Base-by-base conservation (phyloP, 2,888 invertebrate genomes). In the Spodoptera littoralis region DNA sequence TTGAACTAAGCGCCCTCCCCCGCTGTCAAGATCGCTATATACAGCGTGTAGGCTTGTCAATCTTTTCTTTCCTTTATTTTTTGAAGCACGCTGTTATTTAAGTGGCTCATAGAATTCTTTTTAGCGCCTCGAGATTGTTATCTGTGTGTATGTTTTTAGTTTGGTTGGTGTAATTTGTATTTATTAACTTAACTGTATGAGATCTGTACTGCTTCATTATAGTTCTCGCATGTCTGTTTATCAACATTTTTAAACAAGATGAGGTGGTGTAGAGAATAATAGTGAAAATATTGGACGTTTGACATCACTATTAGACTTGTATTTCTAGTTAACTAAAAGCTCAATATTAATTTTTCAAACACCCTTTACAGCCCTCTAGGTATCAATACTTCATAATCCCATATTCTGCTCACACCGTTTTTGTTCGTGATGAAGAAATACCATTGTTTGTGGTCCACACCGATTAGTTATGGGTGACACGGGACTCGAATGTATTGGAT, bases 371-470 rank as follows among this genome's bases (percentile, higher is more conserved):
- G 46, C 72, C 73, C 81, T 83, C 42, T 87, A 84, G 80, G 77
- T 86, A 84, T 79, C 76, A 81, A 85, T 89, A 88, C 88, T 76
- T 79, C 88, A 85, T 90, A 90, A 90, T 91, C 87, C 87, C 86
- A 90, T 90, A 91, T 90, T 90, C 92, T 84, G 89, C 80, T 82
- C 84, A 83, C 84, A 86, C 85, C 84, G 91, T 91, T 92, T 92
- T 91, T 92, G 92, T 93, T 88, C 85, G 86, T 91, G 92, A 92
- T 92, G 90, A 92, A 93, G 92, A 90, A 93, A 92, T 92, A 89
- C 88, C 84, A 92, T 92, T 92, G 92, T 92, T 88, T 88, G 84
- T 80, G 85, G 81, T 75, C 83, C 77, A 76, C 70, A 81, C 75
- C 88, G 90, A 92, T 93, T 91, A 84, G 92, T 90, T 86, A 85